These are phyloP conservation scores for Pachyseris speciosa DNA, from an alignment of 64 coral and sea anemone species.

Conservation along the genomic window DNA sequence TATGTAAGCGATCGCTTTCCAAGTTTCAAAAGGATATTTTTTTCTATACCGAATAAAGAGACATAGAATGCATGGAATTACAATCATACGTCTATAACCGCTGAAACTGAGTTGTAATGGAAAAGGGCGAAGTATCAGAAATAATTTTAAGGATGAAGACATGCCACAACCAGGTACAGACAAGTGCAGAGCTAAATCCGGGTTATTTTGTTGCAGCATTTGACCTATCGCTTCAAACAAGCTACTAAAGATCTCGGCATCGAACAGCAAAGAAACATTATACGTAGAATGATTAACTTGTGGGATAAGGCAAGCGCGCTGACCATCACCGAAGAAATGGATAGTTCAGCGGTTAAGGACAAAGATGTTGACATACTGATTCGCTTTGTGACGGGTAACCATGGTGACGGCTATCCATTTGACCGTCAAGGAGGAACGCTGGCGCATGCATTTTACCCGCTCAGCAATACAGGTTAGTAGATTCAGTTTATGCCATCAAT, in stretches of 20 bases:
- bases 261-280: not conserved
- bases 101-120: too few relatives aligned
- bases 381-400: not conserved
- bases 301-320: conserved; percentile 39
- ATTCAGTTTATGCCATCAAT: not conserved
- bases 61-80: too few relatives aligned
- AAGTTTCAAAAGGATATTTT: too few relatives aligned
- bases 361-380: conserved; percentile 63
- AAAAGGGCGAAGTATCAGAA: too few relatives aligned
- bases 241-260: not conserved
- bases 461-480: conserved; percentile 46
- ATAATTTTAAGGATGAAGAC: too few relatives aligned
- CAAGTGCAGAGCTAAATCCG: too few relatives aligned
- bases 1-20: too few relatives aligned
- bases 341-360: not conserved
- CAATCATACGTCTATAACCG: too few relatives aligned
- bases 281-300: conserved; percentile 9
- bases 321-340: conserved; percentile 17
- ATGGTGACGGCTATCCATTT: conserved; percentile 57
- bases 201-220: not conserved
- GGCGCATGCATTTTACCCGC: conserved; percentile 72
- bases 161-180: too few relatives aligned
- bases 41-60: too few relatives aligned
- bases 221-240: conserved; percentile 23
- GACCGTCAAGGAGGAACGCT: conserved; percentile 55